A percentile compares a stretch with the other conserved stretches of the same genome.
Evolutionary conservation across 1,140 invertebrate genomes (phyloP).

Genomic region (Pseudomyrmex cubaensis): DNA sequence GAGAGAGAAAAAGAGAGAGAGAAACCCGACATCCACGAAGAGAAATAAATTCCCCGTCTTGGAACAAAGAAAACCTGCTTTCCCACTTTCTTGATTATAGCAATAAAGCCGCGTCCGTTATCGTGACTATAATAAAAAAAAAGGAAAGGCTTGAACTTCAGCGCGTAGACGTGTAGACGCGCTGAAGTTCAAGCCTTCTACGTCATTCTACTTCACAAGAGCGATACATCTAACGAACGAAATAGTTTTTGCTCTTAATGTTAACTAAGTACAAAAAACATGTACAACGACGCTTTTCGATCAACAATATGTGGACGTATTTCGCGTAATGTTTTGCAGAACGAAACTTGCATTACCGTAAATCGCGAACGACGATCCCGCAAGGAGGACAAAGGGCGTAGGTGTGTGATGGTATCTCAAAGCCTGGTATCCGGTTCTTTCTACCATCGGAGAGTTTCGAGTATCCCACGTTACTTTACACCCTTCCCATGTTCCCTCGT

Average conservation of each 20-base stretch:
- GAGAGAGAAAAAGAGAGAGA: too few relatives aligned
- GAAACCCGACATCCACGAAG: neutral
- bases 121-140: too few relatives aligned
- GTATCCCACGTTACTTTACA: constrained; percentile 38
- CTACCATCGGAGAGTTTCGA: neutral
- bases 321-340: neutral
- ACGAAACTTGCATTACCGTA: neutral
- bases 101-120: too few relatives aligned
- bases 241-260: too few relatives aligned
- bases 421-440: constrained; percentile 10
- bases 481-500: neutral
- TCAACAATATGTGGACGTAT: neutral
- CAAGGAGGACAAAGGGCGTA: constrained; percentile 4
- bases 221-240: too few relatives aligned
- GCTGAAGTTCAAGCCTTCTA: too few relatives aligned
- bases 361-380: neutral
- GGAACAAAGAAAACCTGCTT: constrained; percentile 43
- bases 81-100: neutral
- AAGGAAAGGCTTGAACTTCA: too few relatives aligned
- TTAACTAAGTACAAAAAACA: too few relatives aligned
- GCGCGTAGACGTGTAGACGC: too few relatives aligned
- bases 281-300: neutral
- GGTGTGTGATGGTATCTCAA: neutral
- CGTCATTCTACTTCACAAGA: too few relatives aligned
- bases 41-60: constrained; percentile 27